phyloP scores from a whole-genome alignment of 2,113 vertebrate species.

The Pseudopipra pipra region DNA sequence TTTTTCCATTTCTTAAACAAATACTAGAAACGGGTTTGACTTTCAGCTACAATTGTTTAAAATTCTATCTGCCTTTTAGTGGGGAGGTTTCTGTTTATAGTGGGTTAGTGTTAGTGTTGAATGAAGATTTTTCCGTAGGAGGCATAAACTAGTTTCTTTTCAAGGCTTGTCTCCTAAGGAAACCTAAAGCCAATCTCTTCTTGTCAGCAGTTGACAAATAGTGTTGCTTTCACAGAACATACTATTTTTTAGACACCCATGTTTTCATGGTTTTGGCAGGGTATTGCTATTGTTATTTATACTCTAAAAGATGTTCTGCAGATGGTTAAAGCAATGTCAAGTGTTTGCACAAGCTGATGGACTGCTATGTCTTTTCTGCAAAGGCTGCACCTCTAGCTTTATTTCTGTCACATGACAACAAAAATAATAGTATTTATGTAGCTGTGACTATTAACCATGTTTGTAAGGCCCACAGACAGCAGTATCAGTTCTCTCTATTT shows the following conservation, averaged over 20 bases:
- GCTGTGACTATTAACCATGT: neutral
- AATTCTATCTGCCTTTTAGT: neutral
- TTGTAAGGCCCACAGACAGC: neutral
- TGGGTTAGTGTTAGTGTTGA: neutral
- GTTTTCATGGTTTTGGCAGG: conserved; percentile 13
- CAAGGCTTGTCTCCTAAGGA: conserved; percentile 7
- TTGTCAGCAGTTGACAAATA: conserved; percentile 43
- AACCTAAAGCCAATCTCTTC: conserved; percentile 22
- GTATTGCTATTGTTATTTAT: conserved; percentile 29
- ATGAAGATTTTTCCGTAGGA: conserved; percentile 38
- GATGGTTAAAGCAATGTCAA: neutral
- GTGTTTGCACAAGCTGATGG: neutral
- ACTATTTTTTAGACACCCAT: conserved; percentile 32
- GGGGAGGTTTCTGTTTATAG: conserved; percentile 34
- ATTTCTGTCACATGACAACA: neutral
- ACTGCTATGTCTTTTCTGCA: neutral
- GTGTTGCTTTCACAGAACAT: neutral
- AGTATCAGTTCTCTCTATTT: neutral
- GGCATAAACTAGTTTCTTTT: conserved; percentile 36
- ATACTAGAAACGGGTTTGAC: conserved; percentile 9
- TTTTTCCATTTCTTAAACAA: conserved; percentile 25
- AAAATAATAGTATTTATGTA: neutral
- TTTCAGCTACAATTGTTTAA: conserved; percentile 36
- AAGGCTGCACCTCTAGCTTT: neutral
- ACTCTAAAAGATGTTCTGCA: conserved; percentile 22